Conservation (phyloP, 1,140 invertebrate species). For the Hylaeus anthracinus region DNA sequence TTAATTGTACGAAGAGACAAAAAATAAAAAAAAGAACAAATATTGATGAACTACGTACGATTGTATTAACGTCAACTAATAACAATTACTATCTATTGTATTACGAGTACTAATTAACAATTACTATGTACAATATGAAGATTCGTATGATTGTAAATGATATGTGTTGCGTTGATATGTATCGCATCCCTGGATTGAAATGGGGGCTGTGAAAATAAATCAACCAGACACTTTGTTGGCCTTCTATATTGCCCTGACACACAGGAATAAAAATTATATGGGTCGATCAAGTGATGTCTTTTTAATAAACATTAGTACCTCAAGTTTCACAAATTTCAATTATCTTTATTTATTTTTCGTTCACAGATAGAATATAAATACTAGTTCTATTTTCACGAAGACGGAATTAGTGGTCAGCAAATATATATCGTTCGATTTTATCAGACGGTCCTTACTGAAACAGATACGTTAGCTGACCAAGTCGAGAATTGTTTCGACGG, state of each 20-base stretch:
- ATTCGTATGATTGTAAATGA: constrained; percentile 67
- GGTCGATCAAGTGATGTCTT: constrained; percentile 13
- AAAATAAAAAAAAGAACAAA: constrained; percentile 39
- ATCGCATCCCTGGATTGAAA: constrained; percentile 57
- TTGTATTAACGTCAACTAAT: constrained; percentile 52
- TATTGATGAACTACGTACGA: constrained; percentile 60
- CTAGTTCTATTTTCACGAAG: constrained; percentile 31
- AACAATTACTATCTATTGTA: constrained; percentile 51
- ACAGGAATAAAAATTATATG: constrained; percentile 22
- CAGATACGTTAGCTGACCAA: background rate
- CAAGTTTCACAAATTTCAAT: constrained; percentile 25
- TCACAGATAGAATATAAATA: constrained; percentile 54
- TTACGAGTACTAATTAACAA: constrained; percentile 58
- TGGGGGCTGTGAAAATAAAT: constrained; percentile 65
- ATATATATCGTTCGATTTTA: background rate
- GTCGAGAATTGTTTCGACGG: background rate
- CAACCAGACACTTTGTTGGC: constrained; percentile 61
- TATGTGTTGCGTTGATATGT: constrained; percentile 66
- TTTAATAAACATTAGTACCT: constrained; percentile 31
- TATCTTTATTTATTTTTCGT: constrained; percentile 45
- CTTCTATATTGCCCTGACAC: constrained; percentile 46
- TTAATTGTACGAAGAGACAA: constrained; percentile 51
- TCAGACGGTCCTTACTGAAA: background rate
- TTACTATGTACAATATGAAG: constrained; percentile 61
- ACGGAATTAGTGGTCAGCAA: constrained; percentile 16